Evolutionary conservation across 2,113 vertebrate species (phyloP).

Genomic region (Boulengeromyrus knoepffleri): DNA sequence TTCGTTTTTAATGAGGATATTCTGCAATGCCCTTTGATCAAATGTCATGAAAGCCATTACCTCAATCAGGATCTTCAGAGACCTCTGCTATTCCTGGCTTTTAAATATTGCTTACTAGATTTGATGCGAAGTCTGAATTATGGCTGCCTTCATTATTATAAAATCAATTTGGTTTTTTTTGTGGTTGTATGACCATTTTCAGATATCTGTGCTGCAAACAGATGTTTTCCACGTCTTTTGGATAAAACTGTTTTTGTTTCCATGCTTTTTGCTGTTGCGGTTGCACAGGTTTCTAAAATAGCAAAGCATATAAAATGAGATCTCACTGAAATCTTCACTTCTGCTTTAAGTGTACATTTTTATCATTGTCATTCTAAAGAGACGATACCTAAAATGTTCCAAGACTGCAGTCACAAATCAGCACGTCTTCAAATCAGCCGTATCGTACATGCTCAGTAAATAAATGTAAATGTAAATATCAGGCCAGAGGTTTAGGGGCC

Average conservation of each 20-base stretch:
- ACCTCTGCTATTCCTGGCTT: not conserved
- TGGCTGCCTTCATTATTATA: not conserved
- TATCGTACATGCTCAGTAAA: not conserved
- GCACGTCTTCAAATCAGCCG: not conserved
- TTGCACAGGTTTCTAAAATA: not conserved
- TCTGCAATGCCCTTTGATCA: not conserved
- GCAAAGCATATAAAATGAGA: not conserved
- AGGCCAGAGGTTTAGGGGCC: not conserved
- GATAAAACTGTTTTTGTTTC: not conserved
- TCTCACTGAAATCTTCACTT: not conserved
- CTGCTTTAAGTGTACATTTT: not conserved
- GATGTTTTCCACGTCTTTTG: not conserved
- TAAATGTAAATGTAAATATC: not conserved
- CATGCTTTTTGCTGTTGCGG: not conserved
- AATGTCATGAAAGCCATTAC: not conserved
- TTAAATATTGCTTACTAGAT: not conserved
- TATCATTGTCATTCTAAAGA: not conserved
- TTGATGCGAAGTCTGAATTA: conserved; percentile 1
- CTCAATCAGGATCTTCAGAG: not conserved
- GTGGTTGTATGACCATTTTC: not conserved
- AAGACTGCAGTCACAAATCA: not conserved
- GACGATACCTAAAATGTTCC: not conserved
- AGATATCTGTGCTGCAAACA: not conserved
- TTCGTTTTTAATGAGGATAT: not conserved
- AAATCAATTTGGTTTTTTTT: not conserved